These are phyloP conservation scores for Isotomurus palustris DNA, from an alignment of 2,888 invertebrate genomes.

Conservation along the genomic window DNA sequence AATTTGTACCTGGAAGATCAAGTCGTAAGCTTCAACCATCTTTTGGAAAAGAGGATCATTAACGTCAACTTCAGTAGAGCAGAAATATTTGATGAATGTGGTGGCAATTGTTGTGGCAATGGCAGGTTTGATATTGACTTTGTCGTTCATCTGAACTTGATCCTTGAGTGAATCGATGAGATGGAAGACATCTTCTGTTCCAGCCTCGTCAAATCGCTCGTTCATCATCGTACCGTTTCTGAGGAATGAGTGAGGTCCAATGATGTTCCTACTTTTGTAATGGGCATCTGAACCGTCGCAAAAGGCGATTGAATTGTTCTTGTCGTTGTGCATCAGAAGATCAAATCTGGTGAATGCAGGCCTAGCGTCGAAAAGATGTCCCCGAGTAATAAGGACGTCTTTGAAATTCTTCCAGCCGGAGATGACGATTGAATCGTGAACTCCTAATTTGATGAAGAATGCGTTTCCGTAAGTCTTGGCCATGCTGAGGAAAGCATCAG, in stretches of 20 bases:
- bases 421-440: constrained; percentile 35
- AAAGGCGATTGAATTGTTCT: constrained; percentile 63
- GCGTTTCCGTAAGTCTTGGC: constrained; percentile 35
- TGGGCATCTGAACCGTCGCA: constrained; percentile 49
- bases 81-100: constrained; percentile 82
- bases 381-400: constrained; percentile 49
- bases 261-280: constrained; percentile 47
- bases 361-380: constrained; percentile 73
- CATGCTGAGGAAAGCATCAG: constrained; percentile 34
- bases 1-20: constrained; percentile 24
- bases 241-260: constrained; percentile 47
- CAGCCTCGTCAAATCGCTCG: constrained; percentile 44
- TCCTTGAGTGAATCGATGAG: constrained; percentile 33
- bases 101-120: constrained; percentile 70
- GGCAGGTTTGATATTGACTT: constrained; percentile 52
- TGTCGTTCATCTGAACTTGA: not conserved
- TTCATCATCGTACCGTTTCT: constrained; percentile 40
- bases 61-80: constrained; percentile 67
- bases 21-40: constrained; percentile 69
- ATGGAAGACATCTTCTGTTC: constrained; percentile 42
- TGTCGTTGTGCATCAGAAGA: constrained; percentile 74
- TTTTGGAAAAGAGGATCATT: constrained; percentile 63
- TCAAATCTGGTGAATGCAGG: constrained; percentile 76
- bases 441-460: constrained; percentile 36
- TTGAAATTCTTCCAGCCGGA: constrained; percentile 40